Evolutionary conservation across 2,113 vertebrate genomes (phyloP).

Genomic region (Lophius piscatorius): DNA sequence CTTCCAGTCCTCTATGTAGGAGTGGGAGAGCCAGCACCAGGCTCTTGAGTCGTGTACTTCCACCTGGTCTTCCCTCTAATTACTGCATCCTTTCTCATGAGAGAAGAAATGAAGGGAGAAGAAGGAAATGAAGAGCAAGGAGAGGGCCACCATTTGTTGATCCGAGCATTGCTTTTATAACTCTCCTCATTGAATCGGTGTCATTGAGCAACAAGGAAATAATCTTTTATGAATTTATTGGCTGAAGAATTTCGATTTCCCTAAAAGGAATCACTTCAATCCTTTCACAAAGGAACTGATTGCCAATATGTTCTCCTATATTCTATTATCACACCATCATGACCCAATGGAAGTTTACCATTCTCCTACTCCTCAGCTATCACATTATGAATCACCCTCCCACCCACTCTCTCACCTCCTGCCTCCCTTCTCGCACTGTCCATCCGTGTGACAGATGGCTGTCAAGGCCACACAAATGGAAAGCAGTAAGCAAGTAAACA

Average conservation of each 20-base stretch:
- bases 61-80: conserved; percentile 78
- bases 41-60: conserved; percentile 77
- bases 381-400: conserved; percentile 27
- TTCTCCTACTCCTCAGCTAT: conserved; percentile 31
- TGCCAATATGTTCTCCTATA: conserved; percentile 1
- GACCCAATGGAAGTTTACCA: conserved; percentile 41
- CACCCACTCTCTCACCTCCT: conserved; percentile 43
- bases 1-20: conserved; percentile 62
- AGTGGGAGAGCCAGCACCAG: conserved; percentile 69
- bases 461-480: conserved; percentile 57
- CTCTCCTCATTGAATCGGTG: conserved; percentile 45
- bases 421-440: conserved; percentile 23
- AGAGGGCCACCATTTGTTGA: conserved; percentile 74
- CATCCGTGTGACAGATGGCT: conserved; percentile 63
- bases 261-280: conserved; percentile 38
- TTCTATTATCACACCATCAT: too few relatives aligned
- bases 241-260: background rate
- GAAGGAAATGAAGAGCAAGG: conserved; percentile 54
- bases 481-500: conserved; percentile 66
- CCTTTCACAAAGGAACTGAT: conserved; percentile 12
- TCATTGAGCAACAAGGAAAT: conserved; percentile 31
- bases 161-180: conserved; percentile 61
- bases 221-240: conserved; percentile 27
- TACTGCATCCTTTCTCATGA: conserved; percentile 71
- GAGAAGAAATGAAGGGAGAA: conserved; percentile 42